Evolutionary conservation across 2,888 invertebrate genomes (phyloP).

Genomic region (Mythimna ferrago): DNA sequence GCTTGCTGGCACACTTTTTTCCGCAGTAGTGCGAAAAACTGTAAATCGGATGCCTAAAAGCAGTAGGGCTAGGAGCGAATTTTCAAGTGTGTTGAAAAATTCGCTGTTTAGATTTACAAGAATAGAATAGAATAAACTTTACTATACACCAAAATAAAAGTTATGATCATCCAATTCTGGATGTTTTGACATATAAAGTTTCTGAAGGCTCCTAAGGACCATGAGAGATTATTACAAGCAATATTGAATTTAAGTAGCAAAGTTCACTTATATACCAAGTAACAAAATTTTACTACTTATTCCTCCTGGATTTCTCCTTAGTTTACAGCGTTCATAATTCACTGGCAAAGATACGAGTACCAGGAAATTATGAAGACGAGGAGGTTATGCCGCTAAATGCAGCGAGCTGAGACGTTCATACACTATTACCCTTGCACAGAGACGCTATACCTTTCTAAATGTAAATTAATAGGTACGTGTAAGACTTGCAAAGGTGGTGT

Average conservation of each 20-base stretch:
- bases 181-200: background rate
- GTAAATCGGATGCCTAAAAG: too few relatives aligned
- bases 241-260: too few relatives aligned
- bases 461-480: background rate
- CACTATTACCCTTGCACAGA: constrained; percentile 53
- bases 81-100: too few relatives aligned
- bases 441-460: constrained; percentile 48
- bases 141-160: too few relatives aligned
- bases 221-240: background rate
- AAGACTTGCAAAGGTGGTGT: too few relatives aligned
- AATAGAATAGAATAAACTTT: too few relatives aligned
- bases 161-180: too few relatives aligned
- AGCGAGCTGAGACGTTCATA: constrained; percentile 60
- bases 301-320: constrained; percentile 14
- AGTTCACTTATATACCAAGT: background rate
- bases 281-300: constrained; percentile 8
- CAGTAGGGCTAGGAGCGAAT: too few relatives aligned
- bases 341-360: constrained; percentile 54
- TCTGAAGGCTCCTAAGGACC: background rate
- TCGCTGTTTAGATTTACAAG: too few relatives aligned
- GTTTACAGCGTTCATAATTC: constrained; percentile 45
- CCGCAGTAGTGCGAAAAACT: too few relatives aligned
- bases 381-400: constrained; percentile 58
- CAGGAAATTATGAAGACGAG: constrained; percentile 49
- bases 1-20: too few relatives aligned